These are phyloP conservation scores for Tiliqua scincoides DNA, from an alignment of 2,113 vertebrate genomes.

Conservation along the genomic window DNA sequence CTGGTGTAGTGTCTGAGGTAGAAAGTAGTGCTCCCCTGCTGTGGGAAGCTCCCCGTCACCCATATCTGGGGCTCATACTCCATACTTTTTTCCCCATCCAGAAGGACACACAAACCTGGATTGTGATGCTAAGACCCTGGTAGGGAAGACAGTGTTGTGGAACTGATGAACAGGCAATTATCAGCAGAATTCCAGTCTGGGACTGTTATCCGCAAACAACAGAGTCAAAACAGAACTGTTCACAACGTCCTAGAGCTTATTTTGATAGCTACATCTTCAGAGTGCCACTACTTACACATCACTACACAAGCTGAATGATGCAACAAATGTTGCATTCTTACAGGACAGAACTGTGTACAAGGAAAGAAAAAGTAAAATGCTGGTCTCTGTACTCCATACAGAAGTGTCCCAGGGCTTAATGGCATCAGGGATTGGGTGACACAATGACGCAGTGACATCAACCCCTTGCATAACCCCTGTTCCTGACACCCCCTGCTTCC, in stretches of 20 bases:
- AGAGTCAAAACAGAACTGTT: conserved; percentile 38
- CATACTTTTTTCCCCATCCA: no score
- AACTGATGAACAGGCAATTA: fast-evolving
- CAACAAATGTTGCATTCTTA: conserved; percentile 33
- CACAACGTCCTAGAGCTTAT: conserved; percentile 38
- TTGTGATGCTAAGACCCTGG: neutral
- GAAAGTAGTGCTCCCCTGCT: neutral
- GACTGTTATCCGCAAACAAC: neutral
- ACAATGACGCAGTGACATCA: no score
- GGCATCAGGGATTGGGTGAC: no score
- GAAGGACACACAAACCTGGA: conserved; percentile 23
- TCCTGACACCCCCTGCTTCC: no score
- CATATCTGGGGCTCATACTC: neutral
- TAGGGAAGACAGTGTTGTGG: conserved; percentile 31
- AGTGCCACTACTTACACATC: conserved; percentile 35
- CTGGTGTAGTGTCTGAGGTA: neutral
- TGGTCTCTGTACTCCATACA: no score
- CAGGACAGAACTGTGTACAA: conserved; percentile 43
- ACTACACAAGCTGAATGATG: conserved; percentile 49
- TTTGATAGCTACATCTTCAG: conserved; percentile 2
- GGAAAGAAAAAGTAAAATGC: fast-evolving
- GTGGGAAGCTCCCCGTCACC: neutral
- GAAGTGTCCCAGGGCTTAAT: no score
- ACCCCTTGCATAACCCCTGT: no score
- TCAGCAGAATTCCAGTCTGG: conserved; percentile 34